phyloP scores from a whole-genome alignment of 2,113 vertebrate genomes.

The Arvicanthis niloticus region DNA sequence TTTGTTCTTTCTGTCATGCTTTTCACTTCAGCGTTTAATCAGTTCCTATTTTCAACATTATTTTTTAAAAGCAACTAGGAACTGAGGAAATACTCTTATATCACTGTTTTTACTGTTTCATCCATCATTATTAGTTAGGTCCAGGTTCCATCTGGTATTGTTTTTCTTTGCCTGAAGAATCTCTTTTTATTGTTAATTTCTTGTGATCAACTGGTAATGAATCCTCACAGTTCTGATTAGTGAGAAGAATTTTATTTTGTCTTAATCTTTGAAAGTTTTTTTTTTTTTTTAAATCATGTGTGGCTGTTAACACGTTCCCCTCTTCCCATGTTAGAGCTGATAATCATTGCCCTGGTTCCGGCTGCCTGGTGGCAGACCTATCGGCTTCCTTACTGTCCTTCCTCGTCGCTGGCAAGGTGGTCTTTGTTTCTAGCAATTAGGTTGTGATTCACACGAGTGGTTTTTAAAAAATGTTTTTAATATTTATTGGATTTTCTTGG shows the following conservation, averaged over 20 bases:
- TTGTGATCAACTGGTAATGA: conserved; percentile 9
- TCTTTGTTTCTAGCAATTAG: conserved; percentile 34
- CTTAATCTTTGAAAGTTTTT: background rate
- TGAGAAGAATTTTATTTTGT: conserved; percentile 14
- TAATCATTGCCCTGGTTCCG: background rate
- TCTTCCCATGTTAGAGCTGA: background rate
- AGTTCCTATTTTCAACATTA: conserved; percentile 28
- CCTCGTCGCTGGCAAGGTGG: background rate
- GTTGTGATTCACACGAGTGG: background rate
- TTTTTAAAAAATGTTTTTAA: background rate
- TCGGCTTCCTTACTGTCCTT: background rate
- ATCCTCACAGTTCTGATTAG: background rate
- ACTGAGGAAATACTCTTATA: conserved; percentile 39
- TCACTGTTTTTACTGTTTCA: background rate
- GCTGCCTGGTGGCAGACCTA: too few relatives aligned
- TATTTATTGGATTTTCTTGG: background rate
- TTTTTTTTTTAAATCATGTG: background rate
- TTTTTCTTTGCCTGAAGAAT: conserved; percentile 45
- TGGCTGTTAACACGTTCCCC: background rate
- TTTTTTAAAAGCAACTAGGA: conserved; percentile 3
- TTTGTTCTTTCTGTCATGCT: conserved; percentile 20
- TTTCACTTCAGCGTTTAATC: background rate
- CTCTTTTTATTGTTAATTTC: conserved; percentile 15
- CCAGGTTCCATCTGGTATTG: conserved; percentile 5
- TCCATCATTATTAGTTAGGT: background rate